Conservation (phyloP, 2,113 vertebrate species). For the cattle (Bos taurus) region DNA sequence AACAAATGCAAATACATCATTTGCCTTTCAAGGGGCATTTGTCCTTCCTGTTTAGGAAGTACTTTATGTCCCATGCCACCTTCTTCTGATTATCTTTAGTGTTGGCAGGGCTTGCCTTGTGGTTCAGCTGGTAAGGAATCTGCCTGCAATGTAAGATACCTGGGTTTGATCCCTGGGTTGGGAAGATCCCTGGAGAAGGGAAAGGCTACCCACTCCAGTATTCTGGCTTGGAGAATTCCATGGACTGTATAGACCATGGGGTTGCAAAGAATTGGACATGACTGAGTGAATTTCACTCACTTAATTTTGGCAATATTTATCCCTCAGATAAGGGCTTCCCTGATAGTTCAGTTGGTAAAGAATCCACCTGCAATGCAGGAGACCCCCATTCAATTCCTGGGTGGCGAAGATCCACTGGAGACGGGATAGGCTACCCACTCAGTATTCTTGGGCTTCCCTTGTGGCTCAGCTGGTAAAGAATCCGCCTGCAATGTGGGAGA, state of each 20-base stretch:
- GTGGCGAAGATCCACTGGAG: background rate
- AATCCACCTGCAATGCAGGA: background rate
- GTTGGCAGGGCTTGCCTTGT: background rate
- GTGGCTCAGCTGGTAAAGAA: background rate
- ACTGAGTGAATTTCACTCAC: background rate
- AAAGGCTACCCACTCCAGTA: background rate
- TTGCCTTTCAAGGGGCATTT: background rate
- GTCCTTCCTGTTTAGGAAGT: background rate
- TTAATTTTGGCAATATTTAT: background rate
- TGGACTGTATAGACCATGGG: background rate
- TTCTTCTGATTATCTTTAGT: slow-evolving; percentile 1
- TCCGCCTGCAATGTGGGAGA: background rate
- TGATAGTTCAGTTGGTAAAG: background rate
- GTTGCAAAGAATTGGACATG: background rate
- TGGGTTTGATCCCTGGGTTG: background rate
- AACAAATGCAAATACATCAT: background rate
- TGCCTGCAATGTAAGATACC: background rate
- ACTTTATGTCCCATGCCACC: background rate
- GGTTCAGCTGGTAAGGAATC: background rate
- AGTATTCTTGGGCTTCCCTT: background rate
- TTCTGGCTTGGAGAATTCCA: background rate
- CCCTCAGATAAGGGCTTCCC: background rate
- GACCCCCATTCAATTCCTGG: background rate
- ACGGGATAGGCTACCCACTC: background rate
- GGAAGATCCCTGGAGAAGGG: background rate